These are phyloP conservation scores for Scaeva pyrastri DNA, from an alignment of 2,888 invertebrate genomes.

Conservation along the genomic window DNA sequence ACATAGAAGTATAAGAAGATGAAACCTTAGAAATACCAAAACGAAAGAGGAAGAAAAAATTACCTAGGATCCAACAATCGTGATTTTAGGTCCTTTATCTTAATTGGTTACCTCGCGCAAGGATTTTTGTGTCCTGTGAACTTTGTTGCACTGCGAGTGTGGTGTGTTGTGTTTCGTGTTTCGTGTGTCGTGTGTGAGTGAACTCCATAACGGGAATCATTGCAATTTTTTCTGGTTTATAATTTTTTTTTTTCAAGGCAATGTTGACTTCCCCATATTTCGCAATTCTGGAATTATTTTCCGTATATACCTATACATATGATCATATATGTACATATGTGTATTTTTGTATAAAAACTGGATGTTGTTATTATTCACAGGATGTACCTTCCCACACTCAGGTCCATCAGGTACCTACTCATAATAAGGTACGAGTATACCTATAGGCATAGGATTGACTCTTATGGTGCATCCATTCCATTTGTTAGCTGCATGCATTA, in stretches of 20 bases:
- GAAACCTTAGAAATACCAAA: conserved; percentile 7
- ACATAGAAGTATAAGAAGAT: not conserved
- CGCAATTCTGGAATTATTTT: not conserved
- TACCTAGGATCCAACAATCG: conserved; percentile 17
- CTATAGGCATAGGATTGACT: too few species aligned
- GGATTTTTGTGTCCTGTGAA: conserved; percentile 3
- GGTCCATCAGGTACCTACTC: not conserved
- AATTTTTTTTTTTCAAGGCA: not conserved
- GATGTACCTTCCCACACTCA: conserved; percentile 2
- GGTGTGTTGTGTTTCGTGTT: too few species aligned
- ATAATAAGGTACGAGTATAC: not conserved
- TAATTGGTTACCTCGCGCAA: conserved; percentile 58
- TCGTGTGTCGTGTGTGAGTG: conserved; percentile 11
- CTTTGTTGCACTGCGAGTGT: not conserved
- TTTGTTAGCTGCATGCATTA: not conserved
- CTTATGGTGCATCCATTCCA: not conserved
- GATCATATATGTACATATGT: too few species aligned
- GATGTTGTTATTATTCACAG: conserved; percentile 30
- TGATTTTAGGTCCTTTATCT: conserved; percentile 49
- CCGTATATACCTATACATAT: too few species aligned
- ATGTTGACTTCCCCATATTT: not conserved
- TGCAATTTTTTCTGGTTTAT: not conserved
- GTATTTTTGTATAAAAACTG: too few species aligned
- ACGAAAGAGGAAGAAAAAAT: conserved; percentile 9
- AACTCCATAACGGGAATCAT: not conserved